phyloP scores from a whole-genome alignment of 2,113 vertebrate species.

The Ascaphus truei region DNA sequence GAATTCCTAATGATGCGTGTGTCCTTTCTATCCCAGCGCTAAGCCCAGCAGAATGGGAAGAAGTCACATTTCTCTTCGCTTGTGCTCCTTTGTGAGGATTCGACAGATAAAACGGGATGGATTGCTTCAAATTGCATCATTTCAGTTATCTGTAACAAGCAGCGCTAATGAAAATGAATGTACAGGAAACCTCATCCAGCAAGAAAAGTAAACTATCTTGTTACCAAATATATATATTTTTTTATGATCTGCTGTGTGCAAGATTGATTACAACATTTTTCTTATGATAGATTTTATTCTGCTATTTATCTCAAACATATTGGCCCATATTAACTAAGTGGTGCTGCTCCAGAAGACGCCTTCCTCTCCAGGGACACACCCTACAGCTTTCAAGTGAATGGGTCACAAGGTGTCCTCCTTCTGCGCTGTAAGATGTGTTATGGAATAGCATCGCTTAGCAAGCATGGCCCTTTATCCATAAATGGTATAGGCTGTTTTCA shows the following conservation, averaged over 20 bases:
- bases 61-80: neutral
- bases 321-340: too few species aligned
- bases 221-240: constrained; percentile 10
- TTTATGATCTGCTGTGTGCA: constrained; percentile 4
- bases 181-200: constrained; percentile 24
- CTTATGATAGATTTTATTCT: neutral
- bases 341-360: too few species aligned
- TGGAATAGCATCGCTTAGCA: too few species aligned
- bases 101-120: neutral
- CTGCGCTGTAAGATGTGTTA: too few species aligned
- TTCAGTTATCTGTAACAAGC: constrained; percentile 16
- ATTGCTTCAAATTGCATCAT: constrained; percentile 22
- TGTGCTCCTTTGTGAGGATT: neutral
- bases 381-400: too few species aligned
- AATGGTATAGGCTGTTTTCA: too few species aligned
- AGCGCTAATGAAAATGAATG: constrained; percentile 32
- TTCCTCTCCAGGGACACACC: too few species aligned
- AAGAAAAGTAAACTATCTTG: constrained; percentile 20
- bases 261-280: constrained; percentile 7
- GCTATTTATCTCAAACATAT: neutral
- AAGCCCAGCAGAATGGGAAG: neutral
- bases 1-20: constrained; percentile 8
- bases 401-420: too few species aligned
- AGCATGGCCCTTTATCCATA: too few species aligned
- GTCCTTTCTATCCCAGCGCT: constrained; percentile 5